Evolutionary conservation across 1,140 invertebrate genomes (phyloP), one percentile per base, ranked within the genome.

Genomic region (Calephelis nemesis): DNA sequence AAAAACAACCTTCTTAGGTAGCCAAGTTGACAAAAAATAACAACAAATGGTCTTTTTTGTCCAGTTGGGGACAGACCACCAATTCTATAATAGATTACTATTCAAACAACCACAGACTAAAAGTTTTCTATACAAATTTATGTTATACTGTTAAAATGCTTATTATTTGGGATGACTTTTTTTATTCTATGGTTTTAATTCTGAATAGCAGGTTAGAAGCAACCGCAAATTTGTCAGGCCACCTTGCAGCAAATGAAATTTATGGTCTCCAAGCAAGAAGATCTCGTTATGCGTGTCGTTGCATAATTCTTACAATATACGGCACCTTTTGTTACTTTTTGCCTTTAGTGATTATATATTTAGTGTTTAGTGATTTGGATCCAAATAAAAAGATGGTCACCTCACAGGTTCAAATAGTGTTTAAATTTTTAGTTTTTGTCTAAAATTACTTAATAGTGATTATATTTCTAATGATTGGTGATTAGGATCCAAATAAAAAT

Each of bases 161-260:
- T 39, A 48, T 58, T n/a, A 54, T 45, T 13, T 54, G 15, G 39
- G 47, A 62, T 58, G 62, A 47, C 45, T 10, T 10, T 58, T 71
- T 71, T 82, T 77, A 74, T 66, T 75, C 75, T 86, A 75, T 86
- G 79, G 70, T 54, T 65, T 63, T 78, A 84, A 84, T 80, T 81
- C 75, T 76, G 77, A 81, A 77, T 79, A 77, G 74, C 72, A 77
- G 79, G 75, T 78, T 79, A 79, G 87, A 77, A 78, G 67, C 81
- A 75, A 90, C 85, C 87, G 85, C 87, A 88, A 89, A 89, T 91
- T 89, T 91, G 87, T 88, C 84, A 84, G 88, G 87, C 88, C 85
- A 89, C 88, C 88, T 89, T 88, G 83, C 83, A 81, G 83, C 75
- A 72, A 79, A 85, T 81, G 80, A 84, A 87, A 89, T 88, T 88